Evolutionary conservation across 2,888 invertebrate species (phyloP).

Genomic region (Idaea straminata): DNA sequence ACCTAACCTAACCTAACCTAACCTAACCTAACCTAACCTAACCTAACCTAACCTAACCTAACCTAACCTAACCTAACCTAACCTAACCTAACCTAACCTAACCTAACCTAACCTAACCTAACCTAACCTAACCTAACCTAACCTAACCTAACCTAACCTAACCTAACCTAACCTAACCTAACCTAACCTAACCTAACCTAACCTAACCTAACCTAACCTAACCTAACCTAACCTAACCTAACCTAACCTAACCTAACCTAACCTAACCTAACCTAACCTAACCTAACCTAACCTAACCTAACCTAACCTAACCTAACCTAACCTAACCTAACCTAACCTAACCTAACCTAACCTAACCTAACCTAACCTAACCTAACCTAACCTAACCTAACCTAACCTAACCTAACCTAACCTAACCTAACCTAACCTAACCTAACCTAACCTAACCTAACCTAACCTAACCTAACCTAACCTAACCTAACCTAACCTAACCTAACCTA

Average conservation of each 20-base stretch:
- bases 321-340: conserved; percentile 22
- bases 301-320: conserved; percentile 15
- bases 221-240: conserved; percentile 24
- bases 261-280: conserved; percentile 19
- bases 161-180: conserved; percentile 14
- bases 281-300: conserved; percentile 20
- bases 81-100: conserved; percentile 25
- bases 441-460: conserved; percentile 21
- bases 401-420: conserved; percentile 22
- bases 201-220: conserved; percentile 23
- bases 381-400: conserved; percentile 21
- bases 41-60: conserved; percentile 28
- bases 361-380: conserved; percentile 18
- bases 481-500: conserved; percentile 27
- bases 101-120: conserved; percentile 24
- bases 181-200: conserved; percentile 21
- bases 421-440: conserved; percentile 21
- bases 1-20: conserved; percentile 25
- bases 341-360: conserved; percentile 22
- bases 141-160: conserved; percentile 19
- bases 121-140: conserved; percentile 20
- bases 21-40: conserved; percentile 28
- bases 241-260: conserved; percentile 25
- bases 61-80: conserved; percentile 26
- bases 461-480: conserved; percentile 23